A percentile compares a stretch with the other conserved stretches of the same genome.
These are phyloP conservation scores for Philereme vetulata DNA, from an alignment of 2,888 invertebrate genomes.

Conservation along the genomic window DNA sequence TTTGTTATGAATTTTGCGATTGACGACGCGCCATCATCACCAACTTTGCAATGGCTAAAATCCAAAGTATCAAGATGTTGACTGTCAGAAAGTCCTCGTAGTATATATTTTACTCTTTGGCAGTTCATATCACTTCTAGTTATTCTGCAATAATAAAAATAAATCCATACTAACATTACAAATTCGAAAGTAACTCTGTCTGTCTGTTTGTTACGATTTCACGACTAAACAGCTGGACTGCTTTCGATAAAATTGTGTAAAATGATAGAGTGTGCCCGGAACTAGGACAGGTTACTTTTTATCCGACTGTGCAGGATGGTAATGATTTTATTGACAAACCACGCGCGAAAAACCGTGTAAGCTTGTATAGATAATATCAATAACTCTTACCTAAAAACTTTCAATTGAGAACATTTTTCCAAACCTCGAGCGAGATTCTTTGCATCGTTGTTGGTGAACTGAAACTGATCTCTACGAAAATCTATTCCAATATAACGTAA, in stretches of 20 bases:
- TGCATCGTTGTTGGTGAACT: constrained; percentile 78
- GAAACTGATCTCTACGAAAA: constrained; percentile 76
- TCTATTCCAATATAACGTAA: constrained; percentile 62
- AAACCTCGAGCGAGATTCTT: constrained; percentile 72
- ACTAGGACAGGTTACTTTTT: neutral
- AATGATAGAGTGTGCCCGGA: too few species aligned
- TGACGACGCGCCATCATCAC: constrained; percentile 84
- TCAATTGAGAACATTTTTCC: constrained; percentile 68
- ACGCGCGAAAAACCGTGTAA: too few species aligned
- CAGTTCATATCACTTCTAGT: constrained; percentile 78
- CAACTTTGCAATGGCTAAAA: constrained; percentile 86
- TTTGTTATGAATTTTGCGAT: constrained; percentile 82
- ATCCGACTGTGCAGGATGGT: too few species aligned
- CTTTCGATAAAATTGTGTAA: too few species aligned
- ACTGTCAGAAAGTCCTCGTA: constrained; percentile 69
- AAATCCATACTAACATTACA: neutral
- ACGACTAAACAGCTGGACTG: too few species aligned
- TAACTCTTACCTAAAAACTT: constrained; percentile 58
- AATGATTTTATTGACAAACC: too few species aligned
- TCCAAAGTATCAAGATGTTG: constrained; percentile 81
- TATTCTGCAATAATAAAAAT: constrained; percentile 56
- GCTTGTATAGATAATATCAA: too few species aligned
- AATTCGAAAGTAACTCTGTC: too few species aligned
- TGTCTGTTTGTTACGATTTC: too few species aligned
- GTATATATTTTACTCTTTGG: constrained; percentile 70